Evolutionary conservation across 2,888 invertebrate genomes (phyloP).

Genomic region (Leucophenga montana): DNA sequence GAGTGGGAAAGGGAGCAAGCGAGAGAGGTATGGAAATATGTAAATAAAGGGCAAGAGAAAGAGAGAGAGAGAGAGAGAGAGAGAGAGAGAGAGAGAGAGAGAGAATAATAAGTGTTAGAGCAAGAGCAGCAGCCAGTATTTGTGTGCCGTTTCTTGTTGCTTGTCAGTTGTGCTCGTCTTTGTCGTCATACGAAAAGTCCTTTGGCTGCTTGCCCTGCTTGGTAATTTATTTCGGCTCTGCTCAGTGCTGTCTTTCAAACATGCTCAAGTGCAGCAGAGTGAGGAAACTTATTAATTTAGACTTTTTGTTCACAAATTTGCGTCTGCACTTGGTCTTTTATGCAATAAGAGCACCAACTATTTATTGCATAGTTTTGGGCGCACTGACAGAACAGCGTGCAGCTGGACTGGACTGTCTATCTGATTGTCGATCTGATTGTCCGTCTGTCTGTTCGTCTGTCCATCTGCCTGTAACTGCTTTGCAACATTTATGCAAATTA

Average conservation of each 20-base stretch:
- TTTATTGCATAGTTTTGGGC: conserved; percentile 31
- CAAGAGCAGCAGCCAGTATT: not conserved
- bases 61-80: not conserved
- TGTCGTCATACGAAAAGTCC: not conserved
- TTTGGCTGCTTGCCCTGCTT: not conserved
- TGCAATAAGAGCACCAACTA: conserved; percentile 7
- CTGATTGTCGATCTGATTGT: no score
- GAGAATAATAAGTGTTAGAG: no score
- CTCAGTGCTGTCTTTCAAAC: not conserved
- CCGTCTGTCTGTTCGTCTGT: conserved; percentile 40
- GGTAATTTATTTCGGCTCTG: conserved; percentile 19
- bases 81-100: not conserved
- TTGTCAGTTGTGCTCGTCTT: conserved; percentile 7
- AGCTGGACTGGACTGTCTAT: no score
- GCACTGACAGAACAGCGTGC: not conserved
- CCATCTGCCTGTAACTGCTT: conserved; percentile 41
- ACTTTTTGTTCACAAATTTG: conserved; percentile 66
- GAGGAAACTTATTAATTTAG: conserved; percentile 64
- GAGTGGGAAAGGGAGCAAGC: not conserved
- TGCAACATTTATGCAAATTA: conserved; percentile 65
- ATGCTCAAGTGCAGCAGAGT: conserved; percentile 35
- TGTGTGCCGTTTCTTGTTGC: not conserved
- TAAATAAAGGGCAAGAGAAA: not conserved
- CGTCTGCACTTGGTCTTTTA: conserved; percentile 45
- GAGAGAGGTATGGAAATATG: no score